Percentiles rank a stretch among this genome's conserved stretches.
These are phyloP conservation scores for Alligator mississippiensis DNA, from an alignment of 2,113 vertebrate genomes.

Conservation along the genomic window DNA sequence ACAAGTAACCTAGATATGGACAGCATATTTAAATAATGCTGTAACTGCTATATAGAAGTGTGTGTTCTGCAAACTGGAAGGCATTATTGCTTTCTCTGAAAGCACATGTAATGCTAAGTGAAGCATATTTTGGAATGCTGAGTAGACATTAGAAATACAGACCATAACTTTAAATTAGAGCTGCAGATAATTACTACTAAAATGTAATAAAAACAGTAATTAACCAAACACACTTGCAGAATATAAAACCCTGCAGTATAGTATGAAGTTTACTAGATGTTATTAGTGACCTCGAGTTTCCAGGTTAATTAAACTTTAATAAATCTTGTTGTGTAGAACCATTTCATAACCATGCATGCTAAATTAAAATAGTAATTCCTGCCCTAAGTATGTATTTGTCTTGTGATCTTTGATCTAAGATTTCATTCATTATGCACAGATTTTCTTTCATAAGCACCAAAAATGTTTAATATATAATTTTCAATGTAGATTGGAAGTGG, in stretches of 20 bases:
- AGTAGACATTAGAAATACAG: not conserved
- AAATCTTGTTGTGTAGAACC: not conserved
- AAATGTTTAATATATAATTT: not conserved
- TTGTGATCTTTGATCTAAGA: not conserved
- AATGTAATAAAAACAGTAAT: not conserved
- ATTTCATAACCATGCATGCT: not conserved
- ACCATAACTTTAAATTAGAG: not conserved
- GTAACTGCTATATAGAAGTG: not conserved
- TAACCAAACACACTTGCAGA: not conserved
- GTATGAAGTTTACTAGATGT: not conserved
- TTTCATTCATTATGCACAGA: not conserved
- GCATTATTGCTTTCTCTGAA: not conserved
- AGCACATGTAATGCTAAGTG: not conserved
- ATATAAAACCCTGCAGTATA: not conserved
- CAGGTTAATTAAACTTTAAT: not conserved
- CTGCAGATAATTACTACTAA: not conserved
- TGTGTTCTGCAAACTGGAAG: not conserved
- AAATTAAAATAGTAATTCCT: not conserved
- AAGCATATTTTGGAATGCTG: constrained; percentile 2
- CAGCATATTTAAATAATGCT: not conserved
- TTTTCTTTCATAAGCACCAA: not conserved
- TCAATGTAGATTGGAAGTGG: not conserved
- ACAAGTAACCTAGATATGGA: not conserved
- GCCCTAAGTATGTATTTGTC: not conserved
- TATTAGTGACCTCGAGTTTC: not conserved